Evolutionary conservation across 2,113 vertebrate genomes (phyloP).

Genomic region (Anser brachyrhynchus): DNA sequence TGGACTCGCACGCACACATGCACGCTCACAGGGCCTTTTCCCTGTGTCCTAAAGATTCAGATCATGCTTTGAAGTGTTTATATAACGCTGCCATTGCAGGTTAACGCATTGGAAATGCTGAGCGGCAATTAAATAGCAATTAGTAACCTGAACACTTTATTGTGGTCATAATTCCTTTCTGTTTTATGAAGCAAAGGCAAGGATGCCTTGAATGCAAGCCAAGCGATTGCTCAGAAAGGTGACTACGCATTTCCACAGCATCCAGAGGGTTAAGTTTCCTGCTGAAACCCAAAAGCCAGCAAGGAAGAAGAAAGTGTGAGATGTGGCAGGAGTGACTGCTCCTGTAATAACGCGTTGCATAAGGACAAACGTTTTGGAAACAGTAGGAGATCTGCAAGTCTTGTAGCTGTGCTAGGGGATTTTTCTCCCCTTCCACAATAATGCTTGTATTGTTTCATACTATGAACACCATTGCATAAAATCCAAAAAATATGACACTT

Average conservation of each 20-base stretch:
- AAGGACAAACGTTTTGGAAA: not conserved
- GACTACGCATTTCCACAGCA: not conserved
- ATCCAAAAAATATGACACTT: not conserved
- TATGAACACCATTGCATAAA: not conserved
- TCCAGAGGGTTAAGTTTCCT: constrained; percentile 7
- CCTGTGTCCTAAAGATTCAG: fast-evolving
- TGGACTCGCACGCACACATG: not conserved
- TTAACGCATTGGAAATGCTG: constrained; percentile 32
- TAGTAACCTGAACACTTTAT: constrained; percentile 36
- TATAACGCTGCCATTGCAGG: not conserved
- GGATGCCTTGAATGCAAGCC: not conserved
- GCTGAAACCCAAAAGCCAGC: not conserved
- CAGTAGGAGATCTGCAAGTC: fast-evolving
- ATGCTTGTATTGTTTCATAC: not conserved
- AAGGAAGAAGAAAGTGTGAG: not conserved
- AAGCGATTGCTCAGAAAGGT: not conserved
- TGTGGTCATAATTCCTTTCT: constrained; percentile 34
- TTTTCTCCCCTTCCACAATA: not conserved
- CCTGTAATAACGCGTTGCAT: not conserved
- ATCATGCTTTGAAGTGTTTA: not conserved
- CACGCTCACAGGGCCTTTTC: not conserved
- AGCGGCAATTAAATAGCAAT: constrained; percentile 39
- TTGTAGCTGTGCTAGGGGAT: not conserved
- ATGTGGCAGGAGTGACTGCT: not conserved
- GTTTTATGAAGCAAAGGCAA: not conserved